phyloP scores from a whole-genome alignment of 1,140 invertebrate genomes.

The Atta texana region DNA sequence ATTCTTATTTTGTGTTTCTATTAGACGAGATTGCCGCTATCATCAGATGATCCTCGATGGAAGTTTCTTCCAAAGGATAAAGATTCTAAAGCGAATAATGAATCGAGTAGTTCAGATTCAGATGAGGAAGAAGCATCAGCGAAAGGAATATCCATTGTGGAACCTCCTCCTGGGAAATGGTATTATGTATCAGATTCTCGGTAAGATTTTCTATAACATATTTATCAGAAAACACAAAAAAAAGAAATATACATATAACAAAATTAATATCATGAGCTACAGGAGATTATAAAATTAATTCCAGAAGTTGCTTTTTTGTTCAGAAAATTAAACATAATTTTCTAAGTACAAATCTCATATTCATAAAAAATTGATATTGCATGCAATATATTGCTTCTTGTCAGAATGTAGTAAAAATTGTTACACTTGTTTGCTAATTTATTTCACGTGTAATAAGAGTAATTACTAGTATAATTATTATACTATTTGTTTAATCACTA shows the following conservation, averaged over 20 bases:
- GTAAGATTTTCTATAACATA: conserved; percentile 67
- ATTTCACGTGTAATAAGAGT: neutral
- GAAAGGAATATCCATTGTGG: conserved; percentile 81
- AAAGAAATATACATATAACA: neutral
- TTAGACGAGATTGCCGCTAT: conserved; percentile 86
- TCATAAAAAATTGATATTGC: neutral
- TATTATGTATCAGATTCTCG: conserved; percentile 96
- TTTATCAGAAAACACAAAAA: neutral
- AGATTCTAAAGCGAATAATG: conserved; percentile 85
- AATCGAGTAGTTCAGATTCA: conserved; percentile 81
- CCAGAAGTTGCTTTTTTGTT: neutral
- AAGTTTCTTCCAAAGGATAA: conserved; percentile 88
- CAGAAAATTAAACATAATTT: neutral
- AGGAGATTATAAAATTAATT: neutral
- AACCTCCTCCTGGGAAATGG: conserved; percentile 93
- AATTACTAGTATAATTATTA: conserved; percentile 1
- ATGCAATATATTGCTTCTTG: neutral
- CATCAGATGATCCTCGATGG: conserved; percentile 88
- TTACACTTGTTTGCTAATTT: neutral
- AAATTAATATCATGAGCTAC: neutral
- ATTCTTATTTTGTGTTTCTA: neutral
- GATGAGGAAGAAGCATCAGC: conserved; percentile 85
- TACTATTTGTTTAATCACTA: conserved; percentile 16
- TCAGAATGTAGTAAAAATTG: conserved; percentile 3
- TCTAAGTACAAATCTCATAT: neutral